Percentiles rank a stretch among this genome's conserved stretches.
Evolutionary conservation across 2,888 invertebrate species (phyloP).

Genomic region (Leptothorax acervorum): DNA sequence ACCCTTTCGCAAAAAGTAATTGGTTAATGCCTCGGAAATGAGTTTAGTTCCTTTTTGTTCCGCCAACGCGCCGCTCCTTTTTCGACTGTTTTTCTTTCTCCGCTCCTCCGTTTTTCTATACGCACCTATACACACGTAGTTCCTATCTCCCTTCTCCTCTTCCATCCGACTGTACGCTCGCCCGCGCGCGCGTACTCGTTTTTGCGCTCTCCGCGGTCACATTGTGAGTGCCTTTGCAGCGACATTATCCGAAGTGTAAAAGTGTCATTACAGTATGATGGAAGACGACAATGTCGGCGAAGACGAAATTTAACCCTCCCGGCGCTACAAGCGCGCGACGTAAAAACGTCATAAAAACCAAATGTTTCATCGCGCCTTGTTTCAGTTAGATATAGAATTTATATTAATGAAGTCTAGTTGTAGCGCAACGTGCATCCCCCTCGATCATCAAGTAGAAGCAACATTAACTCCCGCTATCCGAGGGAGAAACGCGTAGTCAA

Average conservation of each 20-base stretch:
- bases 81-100: constrained; percentile 72
- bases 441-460: neutral
- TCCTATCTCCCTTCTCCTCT: constrained; percentile 33
- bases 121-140: constrained; percentile 52
- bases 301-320: constrained; percentile 36
- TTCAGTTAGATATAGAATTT: constrained; percentile 12
- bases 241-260: constrained; percentile 81
- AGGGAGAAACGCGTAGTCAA: neutral
- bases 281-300: constrained; percentile 48
- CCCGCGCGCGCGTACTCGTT: constrained; percentile 78
- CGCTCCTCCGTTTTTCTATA: constrained; percentile 62
- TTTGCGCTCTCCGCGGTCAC: constrained; percentile 80
- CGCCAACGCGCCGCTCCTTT: constrained; percentile 74
- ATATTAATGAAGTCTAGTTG: constrained; percentile 25
- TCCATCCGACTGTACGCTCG: constrained; percentile 12
- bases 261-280: constrained; percentile 76
- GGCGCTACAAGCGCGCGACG: neutral
- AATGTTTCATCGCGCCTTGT: neutral
- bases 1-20: constrained; percentile 85
- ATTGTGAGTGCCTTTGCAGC: constrained; percentile 80
- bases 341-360: constrained; percentile 39
- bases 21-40: constrained; percentile 85
- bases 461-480: neutral
- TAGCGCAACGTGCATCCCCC: neutral
- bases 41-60: constrained; percentile 84